Evolutionary conservation across 2,888 invertebrate species (phyloP), one percentile per base, ranked within the genome.

Genomic region (Spodoptera exigua): DNA sequence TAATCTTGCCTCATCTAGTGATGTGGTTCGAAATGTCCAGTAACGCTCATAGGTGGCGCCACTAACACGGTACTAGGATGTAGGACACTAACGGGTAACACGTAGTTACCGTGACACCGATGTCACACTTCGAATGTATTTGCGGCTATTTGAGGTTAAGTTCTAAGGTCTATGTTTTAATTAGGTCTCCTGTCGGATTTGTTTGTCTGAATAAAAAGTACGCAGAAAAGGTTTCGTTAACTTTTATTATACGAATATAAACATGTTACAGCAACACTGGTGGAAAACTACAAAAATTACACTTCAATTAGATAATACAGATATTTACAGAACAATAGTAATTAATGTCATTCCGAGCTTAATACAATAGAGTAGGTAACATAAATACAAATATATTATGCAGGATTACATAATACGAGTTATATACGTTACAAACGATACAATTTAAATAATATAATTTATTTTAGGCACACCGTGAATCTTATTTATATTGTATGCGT

Each of bases 221-320:
- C n/a, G 14, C 16, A 43, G 40, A 59, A 71, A 68, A 70, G 74
- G 61, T 84, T 86, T 86, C 83, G 85, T 88, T 86, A 86, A 82
- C 72, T 86, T 92, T 92, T 92, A 93, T 90, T 91, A 89, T 86
- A 91, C 85, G 88, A 85, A 87, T 88, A 88, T 86, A 90, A 89
- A 91, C 87, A 89, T 82, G 81, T 87, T 88, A 88, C 81, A 86
- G 79, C 84, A 87, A 90, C 88, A 89, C 88, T 91, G 90, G 92
- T 93, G 90, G 86, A 89, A 89, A 91, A 88, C 90, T 92, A 91
- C 86, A 89, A 88, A 27, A 89, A 88, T 83, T 87, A 87, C 81
- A 84, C 75, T 80, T 81, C 81, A 83, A 83, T 74, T 81, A 81
- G 66, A 76, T 27, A 7, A 27, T 88, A 89, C 82, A 86, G 61